Base-by-base conservation (phyloP, 1,140 invertebrate species). In the Drosophila pandora region DNA sequence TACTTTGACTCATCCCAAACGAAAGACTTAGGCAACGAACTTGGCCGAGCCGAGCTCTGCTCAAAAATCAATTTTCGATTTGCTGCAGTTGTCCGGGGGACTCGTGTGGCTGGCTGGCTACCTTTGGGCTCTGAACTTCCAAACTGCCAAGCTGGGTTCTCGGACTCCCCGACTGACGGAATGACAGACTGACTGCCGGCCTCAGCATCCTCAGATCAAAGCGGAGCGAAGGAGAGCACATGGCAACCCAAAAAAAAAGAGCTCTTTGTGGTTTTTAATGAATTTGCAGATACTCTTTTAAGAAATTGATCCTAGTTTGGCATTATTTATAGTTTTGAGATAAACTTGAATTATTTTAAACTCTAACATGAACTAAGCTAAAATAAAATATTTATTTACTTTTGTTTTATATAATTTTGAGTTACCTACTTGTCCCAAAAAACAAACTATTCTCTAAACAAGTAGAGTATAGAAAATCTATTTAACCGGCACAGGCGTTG, bases 21-120 rank as follows among this genome's bases (percentile, higher is more conserved):
- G 71, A 70, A 77, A 69, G 73, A 77, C 74, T 77, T 76, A 77
- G 58, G 74, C 73, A 76, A 55, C 74, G 64, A 77, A 77, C 73
- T 76, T 70, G 74, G 41, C 52, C 52, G 34, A 39, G 52, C 32
- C 48, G 9, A 37, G 34, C 69, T 55, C 63, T 53, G 63, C 47
- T 43, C 60, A 83, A 77, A 88, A 88, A 88, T 88, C 83, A 88
- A 88, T 88, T 88, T 88, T 83, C 84, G 88, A 88, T 88, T 88
- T 89, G 84, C 83, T 88, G 50, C 83, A 88, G 78, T 77, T 70
- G 50, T 21, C 47, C 72, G 63, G 65, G 21, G 71, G 21, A 8
- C 55, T 54, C 49, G 49, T 68, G 65, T 50, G 59, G 60, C 65
- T 69, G 49, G 78, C 78, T 50, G 59, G 60, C 65, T 69, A 57